These are phyloP conservation scores for Ploceus nigricollis DNA, from an alignment of 2,113 vertebrate genomes.

Conservation along the genomic window DNA sequence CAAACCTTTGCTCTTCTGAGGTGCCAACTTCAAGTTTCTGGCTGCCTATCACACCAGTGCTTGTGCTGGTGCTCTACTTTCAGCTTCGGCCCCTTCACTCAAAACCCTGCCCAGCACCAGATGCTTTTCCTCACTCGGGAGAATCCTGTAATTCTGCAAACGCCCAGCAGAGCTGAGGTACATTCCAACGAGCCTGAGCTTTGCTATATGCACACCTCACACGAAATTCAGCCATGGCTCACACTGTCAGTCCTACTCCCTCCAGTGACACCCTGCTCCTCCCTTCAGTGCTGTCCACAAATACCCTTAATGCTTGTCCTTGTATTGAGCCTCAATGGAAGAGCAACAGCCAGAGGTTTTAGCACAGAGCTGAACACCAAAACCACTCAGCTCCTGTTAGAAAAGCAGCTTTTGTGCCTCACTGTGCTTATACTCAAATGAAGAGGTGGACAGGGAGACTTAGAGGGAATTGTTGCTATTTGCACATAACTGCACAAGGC, in stretches of 20 bases:
- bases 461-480: background rate
- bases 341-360: background rate
- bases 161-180: background rate
- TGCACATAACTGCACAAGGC: background rate
- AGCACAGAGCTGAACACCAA: background rate
- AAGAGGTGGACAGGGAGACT: background rate
- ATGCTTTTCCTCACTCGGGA: background rate
- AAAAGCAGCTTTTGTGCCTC: background rate
- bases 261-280: background rate
- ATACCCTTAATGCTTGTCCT: background rate
- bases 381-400: background rate
- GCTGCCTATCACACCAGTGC: background rate
- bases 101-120: background rate
- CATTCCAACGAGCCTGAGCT: background rate
- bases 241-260: background rate
- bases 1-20: background rate
- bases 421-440: fast-evolving
- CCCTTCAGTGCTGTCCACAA: background rate
- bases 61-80: background rate
- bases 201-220: too few species aligned
- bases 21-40: background rate
- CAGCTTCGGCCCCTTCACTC: background rate
- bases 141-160: background rate
- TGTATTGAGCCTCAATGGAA: fast-evolving
- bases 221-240: background rate